phyloP scores from a whole-genome alignment of 2,113 vertebrate species.

The Arvicanthis niloticus region DNA sequence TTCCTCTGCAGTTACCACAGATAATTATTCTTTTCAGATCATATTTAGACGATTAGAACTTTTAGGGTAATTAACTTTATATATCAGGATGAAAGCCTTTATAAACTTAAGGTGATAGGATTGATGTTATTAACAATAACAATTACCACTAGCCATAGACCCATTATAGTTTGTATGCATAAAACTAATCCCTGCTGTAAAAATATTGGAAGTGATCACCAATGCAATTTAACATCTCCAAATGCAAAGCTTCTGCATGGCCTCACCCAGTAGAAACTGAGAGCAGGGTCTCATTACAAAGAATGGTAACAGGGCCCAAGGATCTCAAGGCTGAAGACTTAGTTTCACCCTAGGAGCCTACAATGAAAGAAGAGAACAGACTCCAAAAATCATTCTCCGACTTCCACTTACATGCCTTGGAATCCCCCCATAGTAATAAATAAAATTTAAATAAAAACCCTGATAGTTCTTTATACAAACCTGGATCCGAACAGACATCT shows the following conservation, averaged over 20 bases:
- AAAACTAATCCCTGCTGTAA: not conserved
- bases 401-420: not conserved
- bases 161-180: not conserved
- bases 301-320: not conserved
- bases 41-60: slow-evolving; percentile 55
- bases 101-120: slow-evolving; percentile 29
- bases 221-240: not conserved
- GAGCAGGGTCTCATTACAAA: not conserved
- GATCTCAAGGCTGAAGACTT: not conserved
- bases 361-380: not conserved
- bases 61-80: slow-evolving; percentile 67
- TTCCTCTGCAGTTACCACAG: not conserved
- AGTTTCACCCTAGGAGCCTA: not conserved
- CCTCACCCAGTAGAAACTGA: not conserved
- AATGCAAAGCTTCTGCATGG: not conserved
- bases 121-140: slow-evolving; percentile 27
- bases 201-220: not conserved
- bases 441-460: not conserved
- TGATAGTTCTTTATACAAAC: not conserved
- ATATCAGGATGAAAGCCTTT: slow-evolving; percentile 23
- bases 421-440: not conserved
- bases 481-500: not conserved
- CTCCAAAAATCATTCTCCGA: not conserved
- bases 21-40: slow-evolving; percentile 49
- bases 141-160: not conserved